Base-by-base conservation (phyloP, 2,888 invertebrate genomes). In the Herminia tarsipennalis region DNA sequence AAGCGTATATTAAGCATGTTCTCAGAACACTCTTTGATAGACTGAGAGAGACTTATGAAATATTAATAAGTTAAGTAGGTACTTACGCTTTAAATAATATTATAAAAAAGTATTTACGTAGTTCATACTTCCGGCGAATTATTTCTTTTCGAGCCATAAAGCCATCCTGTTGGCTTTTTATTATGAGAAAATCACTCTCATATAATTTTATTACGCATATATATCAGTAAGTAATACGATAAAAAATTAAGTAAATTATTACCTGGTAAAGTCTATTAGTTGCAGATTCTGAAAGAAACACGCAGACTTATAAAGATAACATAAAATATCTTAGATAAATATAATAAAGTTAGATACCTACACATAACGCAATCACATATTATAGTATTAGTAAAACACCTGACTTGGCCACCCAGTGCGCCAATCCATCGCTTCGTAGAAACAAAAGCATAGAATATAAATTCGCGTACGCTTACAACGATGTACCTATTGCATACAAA, bases 391-490 rank as follows among this genome's bases (percentile, higher is more conserved):
- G 41, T 22, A 65, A 59, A 69, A 56, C 59, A 56, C 50, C 55
- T 71, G 69, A 77, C 75, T 73, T 64, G 81, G 66, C 86, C 87
- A 86, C 87, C 88, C 88, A 86, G 60, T 52, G 70, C 14, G 76
- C 59, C 34, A 46, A 73, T 56, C 33, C 60, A 56, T 36, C 55
- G 54, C 57, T 86, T 84, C 85, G 76, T 58, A 76, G 85, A 86
- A 85, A 73, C 71, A 73, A 74, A 76, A 70, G 72, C 62, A 61
- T 62, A 60, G 71, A 73, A 77, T 78, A 82, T 78, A 78, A 78
- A 82, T 81, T 77, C 67, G 73, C 76, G 57, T 63, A 73, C 63
- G 55, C 33, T 47, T 56, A 63, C 70, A 51, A 51, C 62, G 61
- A 55, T 68, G 56, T 58, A n/a, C n/a, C n/a, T n/a, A 45, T 52